Base-by-base conservation (phyloP, 2,797 vertebrate genomes). In the Syndactyla subalaris region DNA sequence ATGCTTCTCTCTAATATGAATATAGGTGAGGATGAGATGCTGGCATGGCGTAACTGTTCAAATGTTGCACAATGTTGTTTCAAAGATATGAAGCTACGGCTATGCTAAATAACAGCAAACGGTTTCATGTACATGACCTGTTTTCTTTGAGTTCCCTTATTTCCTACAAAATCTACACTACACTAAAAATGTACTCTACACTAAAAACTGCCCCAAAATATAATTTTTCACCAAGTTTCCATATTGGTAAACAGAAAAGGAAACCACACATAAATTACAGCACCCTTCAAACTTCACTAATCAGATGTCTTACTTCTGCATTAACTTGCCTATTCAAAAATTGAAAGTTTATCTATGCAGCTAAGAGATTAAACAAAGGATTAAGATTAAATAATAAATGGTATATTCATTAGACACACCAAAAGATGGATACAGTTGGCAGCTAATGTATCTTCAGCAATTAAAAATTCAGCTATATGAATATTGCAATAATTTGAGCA, bases 391-490 rank as follows among this genome's bases (percentile, higher is more conserved):
- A 94, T 88, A 89, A 95, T 84, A 81, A 30, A 95, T 66, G 68
- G 24, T 34, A 72, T 70, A 76, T 82, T 84, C 70, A 58, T 85
- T 70, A 88, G 79, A 84, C 48, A 88, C 23, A 88, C 23, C 59
- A 86, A 71, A 93, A 94, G 70, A 95, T 67, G 63, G 51, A 88
- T 38, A 81, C 4, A 74, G 30, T 17, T 38, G 85, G 55, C 43
- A 81, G 58, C 34, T 93, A 86, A 86, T 92, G 77, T 79, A 80
- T 92, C 58, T 85, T 57, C 67, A 82, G 59, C 77, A 95, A 94
- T 90, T 93, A 97, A 95, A 95, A 95, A 88, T 95, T 92, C 83
- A 95, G 61, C 59, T 90, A 78, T 88, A 94, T 93, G 83, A 95
- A 93, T 95, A 96, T 82, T 96, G 92, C 85, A 96, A 74, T 91